Base-by-base conservation (phyloP, 1,140 invertebrate species). In the Glossosoma conforme region DNA sequence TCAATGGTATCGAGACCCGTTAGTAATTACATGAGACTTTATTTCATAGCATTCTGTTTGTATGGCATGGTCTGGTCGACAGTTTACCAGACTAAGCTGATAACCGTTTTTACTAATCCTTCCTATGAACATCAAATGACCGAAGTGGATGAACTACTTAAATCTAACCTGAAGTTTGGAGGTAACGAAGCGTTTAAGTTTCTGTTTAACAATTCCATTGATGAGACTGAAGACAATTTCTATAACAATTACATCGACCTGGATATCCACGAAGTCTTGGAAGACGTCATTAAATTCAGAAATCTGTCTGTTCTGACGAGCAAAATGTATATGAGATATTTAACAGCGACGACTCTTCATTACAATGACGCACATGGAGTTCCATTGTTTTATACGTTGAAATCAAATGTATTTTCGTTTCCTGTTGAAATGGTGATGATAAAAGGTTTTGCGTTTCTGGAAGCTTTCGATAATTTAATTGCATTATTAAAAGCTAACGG, bases 61-160 rank as follows among this genome's bases (percentile, higher is more conserved):
- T 59, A 56, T 32, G 38, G 49, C 21, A 56, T 59, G 49, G 25
- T 59, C 5, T 56, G 52, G 57, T 45, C 40, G 15, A 56, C 53
- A 2, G 20, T 42, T 3, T 59, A 59, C 44, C 52, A 59, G 28
- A 50, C 57, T 2, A 55, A 56, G 40, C 38, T 59, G 10, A 56
- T 59, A 9, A 56, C 48, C 1, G 15, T 59, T 8, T 25, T 59
- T 2, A 59, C 57, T 1, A 52, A 40, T 14, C 53, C 57, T 5
- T 32, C 46, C 19, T 56, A 52, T 19, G 57, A 59, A 22, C 40
- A 49, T 25, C 57, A 59, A 40, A 52, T 59, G n/a, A 45, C 44
- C 0, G 10, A 52, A 10, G 38, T 42, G 10, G 21, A 32, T 10
- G 53, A 59, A 30, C 18, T 59, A 11, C 21, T 59, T 3, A 25